Base-by-base conservation (phyloP, 2,888 invertebrate species). In the Xestia ashworthii region DNA sequence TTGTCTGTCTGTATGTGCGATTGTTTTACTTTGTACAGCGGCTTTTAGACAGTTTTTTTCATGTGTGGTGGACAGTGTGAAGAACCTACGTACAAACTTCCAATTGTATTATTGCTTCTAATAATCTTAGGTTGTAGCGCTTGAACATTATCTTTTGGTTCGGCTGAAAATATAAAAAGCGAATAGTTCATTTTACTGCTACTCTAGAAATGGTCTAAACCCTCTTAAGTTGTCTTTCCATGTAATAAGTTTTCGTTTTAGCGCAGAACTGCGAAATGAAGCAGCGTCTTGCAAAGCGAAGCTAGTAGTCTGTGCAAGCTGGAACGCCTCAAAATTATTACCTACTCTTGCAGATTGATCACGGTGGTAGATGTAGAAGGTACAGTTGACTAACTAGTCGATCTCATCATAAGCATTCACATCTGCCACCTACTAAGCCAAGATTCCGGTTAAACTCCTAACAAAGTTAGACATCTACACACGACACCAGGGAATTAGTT, bases 1-100 rank as follows among this genome's bases (percentile, higher is more conserved):
- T 88, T 88, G 89, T 87, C 87, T 87, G 89, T 89, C 84, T 88
- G 89, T 87, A 85, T 89, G 82, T 87, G 87, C 87, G 88, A 89
- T 89, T 89, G 89, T 87, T 83, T 84, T 79, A 89, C 85, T 87
- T 81, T 74, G 78, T 76, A 82, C 76, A 46, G 60, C 71, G 68
- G 46, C 65, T 78, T 80, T 71, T 62, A 78, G 74, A 76, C 81
- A 66, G 74, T 83, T 87, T 87, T 87, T 81, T 84, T 82, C 80
- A 79, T 81, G 74, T 81, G 71, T 82, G 74, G 66, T 85, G 82
- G 75, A 70, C 81, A 76, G 67, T 66, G 58, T 67, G 74, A 85
- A 73, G 62, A 73, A 62, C 32, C 60, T 71, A 48, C 22, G 71
- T 60, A n/a, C n/a, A 74, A 5, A 44, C 16, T 8, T 19, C 19